Conservation (phyloP, 1,140 invertebrate species). For the Akabosia matsudoensis region DNA sequence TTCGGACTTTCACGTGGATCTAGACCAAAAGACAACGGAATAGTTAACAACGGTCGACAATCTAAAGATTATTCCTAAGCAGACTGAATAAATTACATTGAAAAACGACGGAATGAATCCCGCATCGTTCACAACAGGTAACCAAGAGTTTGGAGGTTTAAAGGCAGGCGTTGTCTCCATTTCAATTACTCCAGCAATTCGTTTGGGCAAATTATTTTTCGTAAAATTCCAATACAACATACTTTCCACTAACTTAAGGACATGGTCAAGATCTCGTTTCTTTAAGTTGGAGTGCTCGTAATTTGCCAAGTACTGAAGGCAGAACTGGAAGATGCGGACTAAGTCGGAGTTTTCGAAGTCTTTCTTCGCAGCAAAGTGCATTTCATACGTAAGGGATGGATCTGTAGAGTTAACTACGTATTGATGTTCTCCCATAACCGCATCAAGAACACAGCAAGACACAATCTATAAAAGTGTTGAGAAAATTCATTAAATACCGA, state of each 20-base stretch:
- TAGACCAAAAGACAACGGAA: conserved; percentile 53
- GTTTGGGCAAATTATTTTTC: conserved; percentile 59
- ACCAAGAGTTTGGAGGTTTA: conserved; percentile 58
- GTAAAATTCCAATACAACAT: conserved; percentile 46
- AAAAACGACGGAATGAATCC: conserved; percentile 73
- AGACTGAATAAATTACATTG: conserved; percentile 53
- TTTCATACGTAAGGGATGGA: conserved; percentile 79
- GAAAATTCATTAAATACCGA: conserved; percentile 20
- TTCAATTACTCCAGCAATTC: conserved; percentile 68
- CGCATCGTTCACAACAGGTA: conserved; percentile 70
- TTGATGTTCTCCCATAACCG: conserved; percentile 82
- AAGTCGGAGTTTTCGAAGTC: conserved; percentile 67
- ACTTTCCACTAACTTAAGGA: conserved; percentile 39
- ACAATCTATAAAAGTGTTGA: conserved; percentile 54
- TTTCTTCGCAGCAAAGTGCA: conserved; percentile 77
- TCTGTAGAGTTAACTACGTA: conserved; percentile 78
- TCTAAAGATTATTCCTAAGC: too few relatives aligned
- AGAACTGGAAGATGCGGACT: conserved; percentile 68
- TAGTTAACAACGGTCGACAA: too few relatives aligned
- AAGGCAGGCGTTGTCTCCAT: conserved; percentile 49
- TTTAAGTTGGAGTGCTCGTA: conserved; percentile 27
- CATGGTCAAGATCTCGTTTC: conserved; percentile 35
- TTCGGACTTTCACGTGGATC: conserved; percentile 75
- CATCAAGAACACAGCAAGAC: conserved; percentile 74
- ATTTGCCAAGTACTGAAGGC: conserved; percentile 51